Conservation (phyloP, 2,113 vertebrate species). For the Chlorodrepanis virens region DNA sequence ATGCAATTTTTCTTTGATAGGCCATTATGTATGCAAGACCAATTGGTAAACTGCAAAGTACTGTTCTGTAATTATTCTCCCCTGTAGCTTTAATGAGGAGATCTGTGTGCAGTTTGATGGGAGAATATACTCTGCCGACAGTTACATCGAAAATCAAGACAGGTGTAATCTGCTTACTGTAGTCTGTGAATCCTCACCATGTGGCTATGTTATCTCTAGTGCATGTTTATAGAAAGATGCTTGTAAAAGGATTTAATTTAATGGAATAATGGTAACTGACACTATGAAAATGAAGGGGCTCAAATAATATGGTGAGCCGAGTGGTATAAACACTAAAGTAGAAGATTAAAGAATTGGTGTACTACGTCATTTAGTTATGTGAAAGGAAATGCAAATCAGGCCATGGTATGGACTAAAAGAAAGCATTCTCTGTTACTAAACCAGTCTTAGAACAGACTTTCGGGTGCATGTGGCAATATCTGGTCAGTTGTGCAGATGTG, state of each 20-base stretch:
- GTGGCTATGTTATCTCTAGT: constrained; percentile 62
- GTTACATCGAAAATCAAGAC: constrained; percentile 54
- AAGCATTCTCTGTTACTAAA: neutral
- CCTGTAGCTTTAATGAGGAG: constrained; percentile 69
- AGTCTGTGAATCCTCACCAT: constrained; percentile 59
- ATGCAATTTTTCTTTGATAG: constrained; percentile 14
- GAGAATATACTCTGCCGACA: constrained; percentile 48
- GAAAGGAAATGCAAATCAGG: neutral
- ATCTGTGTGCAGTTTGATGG: constrained; percentile 52
- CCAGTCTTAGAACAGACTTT: neutral
- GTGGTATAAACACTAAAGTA: neutral
- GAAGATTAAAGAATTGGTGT: neutral
- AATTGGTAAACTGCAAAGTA: constrained; percentile 61
- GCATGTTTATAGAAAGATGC: constrained; percentile 51
- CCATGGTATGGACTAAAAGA: neutral
- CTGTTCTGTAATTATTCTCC: constrained; percentile 63
- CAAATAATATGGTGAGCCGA: neutral
- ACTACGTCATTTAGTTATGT: neutral
- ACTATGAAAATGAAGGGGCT: constrained; percentile 52
- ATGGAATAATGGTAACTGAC: constrained; percentile 67
- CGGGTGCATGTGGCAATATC: rapidly evolving
- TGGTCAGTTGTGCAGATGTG: neutral
- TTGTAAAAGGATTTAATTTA: constrained; percentile 69
- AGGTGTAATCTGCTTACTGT: constrained; percentile 68
- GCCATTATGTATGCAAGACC: constrained; percentile 60